Evolutionary conservation across 2,888 invertebrate genomes (phyloP), one percentile per base, ranked within the genome.

Genomic region (Brachyptera putata): DNA sequence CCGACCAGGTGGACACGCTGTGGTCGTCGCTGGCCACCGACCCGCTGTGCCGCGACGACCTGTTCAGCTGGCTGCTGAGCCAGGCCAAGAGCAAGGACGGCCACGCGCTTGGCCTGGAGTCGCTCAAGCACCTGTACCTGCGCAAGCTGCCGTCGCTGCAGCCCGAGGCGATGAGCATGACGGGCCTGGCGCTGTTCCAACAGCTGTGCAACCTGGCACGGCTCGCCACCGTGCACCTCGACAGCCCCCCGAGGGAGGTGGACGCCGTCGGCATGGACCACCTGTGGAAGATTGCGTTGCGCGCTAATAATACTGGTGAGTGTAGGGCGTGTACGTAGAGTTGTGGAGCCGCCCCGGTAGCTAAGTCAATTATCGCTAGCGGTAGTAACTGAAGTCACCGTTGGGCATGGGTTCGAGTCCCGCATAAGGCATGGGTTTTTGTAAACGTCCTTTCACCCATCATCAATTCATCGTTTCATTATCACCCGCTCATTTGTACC

Each of bases 1-100:
- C 92, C 62, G 92, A 92, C 63, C 95, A 96, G 78, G 87, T 95
- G 55, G 94, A 95, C 71, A 87, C 87, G 24, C 75, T 96, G 3
- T 96, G 95, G 96, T 86, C 88, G 67, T 95, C 95, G 75, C 77
- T 96, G 57, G 92, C 94, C 0, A 86, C 87, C 50, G 91, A 92
- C 72, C 76, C 83, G 0, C 91, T 91, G 68, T 93, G 93, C 69
- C 87, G 91, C 0, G 95, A 96, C 73, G 95, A 95, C 69, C 82
- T 95, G 22, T 94, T 95, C 74, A 91, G 90, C 61, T 96, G 96
- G 96, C 76, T 96, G 53, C 81, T 95, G 39, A 89, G 90, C 7
- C 95, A 96, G 75, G 91, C 93, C 1, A 91, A 93, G 75, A 89
- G 90, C 16, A 77, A 79, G 65, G 91, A 95, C 65, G 89, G 94